Conservation (phyloP, 2,797 vertebrate species). For the Masticophis lateralis region DNA sequence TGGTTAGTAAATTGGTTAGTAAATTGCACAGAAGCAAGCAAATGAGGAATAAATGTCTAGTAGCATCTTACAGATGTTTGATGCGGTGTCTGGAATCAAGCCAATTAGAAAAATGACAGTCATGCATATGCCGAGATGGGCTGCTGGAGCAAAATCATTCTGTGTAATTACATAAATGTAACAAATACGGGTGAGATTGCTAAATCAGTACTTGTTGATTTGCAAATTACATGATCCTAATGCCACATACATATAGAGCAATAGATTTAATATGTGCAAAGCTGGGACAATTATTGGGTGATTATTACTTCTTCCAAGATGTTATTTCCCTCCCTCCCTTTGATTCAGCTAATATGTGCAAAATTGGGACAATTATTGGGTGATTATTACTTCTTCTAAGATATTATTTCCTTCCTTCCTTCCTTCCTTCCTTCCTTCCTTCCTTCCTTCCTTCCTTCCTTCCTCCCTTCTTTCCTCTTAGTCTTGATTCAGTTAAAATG, state of each 20-base stretch:
- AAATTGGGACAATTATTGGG: too few relatives aligned
- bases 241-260: not conserved
- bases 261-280: not conserved
- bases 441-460: not conserved
- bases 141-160: constrained; percentile 47
- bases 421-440: too few relatives aligned
- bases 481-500: too few relatives aligned
- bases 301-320: not conserved
- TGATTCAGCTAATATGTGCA: too few relatives aligned
- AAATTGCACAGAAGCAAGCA: not conserved
- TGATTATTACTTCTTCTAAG: too few relatives aligned
- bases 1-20: constrained; percentile 22
- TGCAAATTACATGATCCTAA: constrained; percentile 35
- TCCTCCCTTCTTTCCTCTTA: too few relatives aligned
- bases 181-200: constrained; percentile 50
- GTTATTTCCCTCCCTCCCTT: not conserved
- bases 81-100: constrained; percentile 39
- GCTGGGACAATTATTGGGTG: not conserved
- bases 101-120: constrained; percentile 41
- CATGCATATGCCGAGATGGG: constrained; percentile 48
- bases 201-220: constrained; percentile 29
- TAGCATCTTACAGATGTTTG: not conserved
- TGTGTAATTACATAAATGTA: constrained; percentile 56
- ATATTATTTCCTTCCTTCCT: too few relatives aligned
- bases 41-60: not conserved